These are phyloP conservation scores for Scrobipalpa costella DNA, from an alignment of 2,888 invertebrate genomes.

Conservation along the genomic window DNA sequence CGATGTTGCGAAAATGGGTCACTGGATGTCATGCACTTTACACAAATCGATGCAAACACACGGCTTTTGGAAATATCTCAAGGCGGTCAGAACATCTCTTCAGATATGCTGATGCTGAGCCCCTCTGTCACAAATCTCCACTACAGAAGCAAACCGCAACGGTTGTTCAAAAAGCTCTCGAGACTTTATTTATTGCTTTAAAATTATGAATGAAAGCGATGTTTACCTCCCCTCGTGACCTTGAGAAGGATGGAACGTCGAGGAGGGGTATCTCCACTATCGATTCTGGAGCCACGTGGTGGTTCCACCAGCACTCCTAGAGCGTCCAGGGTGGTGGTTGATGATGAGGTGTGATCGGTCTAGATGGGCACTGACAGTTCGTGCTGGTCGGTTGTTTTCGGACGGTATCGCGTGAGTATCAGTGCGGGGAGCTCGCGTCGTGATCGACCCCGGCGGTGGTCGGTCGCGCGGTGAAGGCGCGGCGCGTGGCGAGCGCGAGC, in stretches of 20 bases:
- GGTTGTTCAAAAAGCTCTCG: constrained; percentile 18
- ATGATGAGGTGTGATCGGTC: constrained; percentile 35
- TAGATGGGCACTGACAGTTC: constrained; percentile 23
- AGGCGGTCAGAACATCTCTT: background rate
- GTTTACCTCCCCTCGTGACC: constrained; percentile 69
- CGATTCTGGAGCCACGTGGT: constrained; percentile 52
- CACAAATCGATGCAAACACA: constrained; percentile 64
- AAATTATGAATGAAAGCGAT: constrained; percentile 56
- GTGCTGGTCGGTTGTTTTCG: background rate
- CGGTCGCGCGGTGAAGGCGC: constrained; percentile 30
- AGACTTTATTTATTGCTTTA: constrained; percentile 28
- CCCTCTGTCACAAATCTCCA: constrained; percentile 13
- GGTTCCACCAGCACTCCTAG: constrained; percentile 46
- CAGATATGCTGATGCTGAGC: background rate
- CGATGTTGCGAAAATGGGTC: constrained; percentile 74
- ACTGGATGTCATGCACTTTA: constrained; percentile 65
- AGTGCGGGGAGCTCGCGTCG: constrained; percentile 24
- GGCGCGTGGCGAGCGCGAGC: constrained; percentile 29
- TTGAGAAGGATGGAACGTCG: constrained; percentile 53
- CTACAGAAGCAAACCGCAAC: constrained; percentile 22
- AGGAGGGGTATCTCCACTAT: constrained; percentile 50
- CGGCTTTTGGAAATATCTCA: constrained; percentile 21
- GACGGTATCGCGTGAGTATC: constrained; percentile 21
- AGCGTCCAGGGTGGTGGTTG: constrained; percentile 44
- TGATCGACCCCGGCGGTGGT: constrained; percentile 25